Evolutionary conservation across 2,797 vertebrate species (phyloP).

Genomic region (Dromococcyx pavoninus): DNA sequence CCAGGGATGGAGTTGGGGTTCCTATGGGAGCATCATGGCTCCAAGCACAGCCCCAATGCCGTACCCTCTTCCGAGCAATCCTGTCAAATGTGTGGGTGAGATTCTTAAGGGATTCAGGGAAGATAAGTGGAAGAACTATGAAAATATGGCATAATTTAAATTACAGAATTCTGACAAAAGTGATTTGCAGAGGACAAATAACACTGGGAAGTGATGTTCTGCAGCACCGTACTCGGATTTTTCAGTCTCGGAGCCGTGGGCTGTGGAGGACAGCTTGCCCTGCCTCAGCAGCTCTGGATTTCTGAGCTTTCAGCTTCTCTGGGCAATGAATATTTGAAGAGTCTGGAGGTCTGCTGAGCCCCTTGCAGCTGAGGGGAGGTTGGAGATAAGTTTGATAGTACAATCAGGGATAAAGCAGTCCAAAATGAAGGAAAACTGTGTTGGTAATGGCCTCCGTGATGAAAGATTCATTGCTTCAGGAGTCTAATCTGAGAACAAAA

Average conservation of each 20-base stretch:
- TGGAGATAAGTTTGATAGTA: neutral
- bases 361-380: neutral
- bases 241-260: neutral
- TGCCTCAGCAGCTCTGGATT: neutral
- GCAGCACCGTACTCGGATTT: too few relatives aligned
- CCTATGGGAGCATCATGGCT: fast-evolving
- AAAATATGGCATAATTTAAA: constrained; percentile 34
- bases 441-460: neutral
- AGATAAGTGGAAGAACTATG: constrained; percentile 21
- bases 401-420: neutral
- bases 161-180: constrained; percentile 7
- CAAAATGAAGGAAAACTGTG: neutral
- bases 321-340: neutral
- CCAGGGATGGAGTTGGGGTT: neutral
- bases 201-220: too few relatives aligned
- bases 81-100: fast-evolving
- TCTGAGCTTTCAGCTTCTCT: neutral
- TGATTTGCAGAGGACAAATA: constrained; percentile 1
- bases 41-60: neutral
- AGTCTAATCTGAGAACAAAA: constrained; percentile 29
- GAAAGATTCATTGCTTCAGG: constrained; percentile 28
- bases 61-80: neutral
- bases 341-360: neutral
- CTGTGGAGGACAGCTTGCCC: neutral
- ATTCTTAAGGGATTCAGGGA: neutral